Evolutionary conservation across 2,797 vertebrate genomes (phyloP), one percentile per base, ranked within the genome.

Genomic region (Sebastes jordani): DNA sequence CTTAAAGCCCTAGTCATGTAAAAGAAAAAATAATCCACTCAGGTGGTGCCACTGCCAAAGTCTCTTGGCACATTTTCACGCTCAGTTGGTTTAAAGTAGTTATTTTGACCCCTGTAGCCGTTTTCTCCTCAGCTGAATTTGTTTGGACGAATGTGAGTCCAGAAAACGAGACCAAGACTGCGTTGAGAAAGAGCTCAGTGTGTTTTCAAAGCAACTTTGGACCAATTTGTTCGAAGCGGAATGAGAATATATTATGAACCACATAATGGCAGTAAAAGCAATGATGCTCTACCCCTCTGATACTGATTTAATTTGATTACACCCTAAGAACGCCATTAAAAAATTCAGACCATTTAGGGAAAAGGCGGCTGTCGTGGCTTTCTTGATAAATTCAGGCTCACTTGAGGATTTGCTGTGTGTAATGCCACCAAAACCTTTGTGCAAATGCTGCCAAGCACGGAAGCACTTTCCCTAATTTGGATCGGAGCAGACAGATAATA

Each of bases 61-160:
- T 60, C 58, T 72, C 23, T 54, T 29, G 13, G 32, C 16, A 4
- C 11, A 63, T 65, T 82, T 71, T 63, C 13, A 77, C 4, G 2
- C 6, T 71, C 8, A 36, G 30, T 58, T 76, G 20, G 42, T 71
- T 63, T 38, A 3, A 67, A 70, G 32, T 52, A 18, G n/a, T 56
- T 68, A 30, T n/a, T 76, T 71, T 78, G 23, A 68, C 60, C 60
- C 23, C 54, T 36, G 0, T 14, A 68, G 36, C 38, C 22, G 46
- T 78, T 79, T 76, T 18, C 60, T 32, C 11, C 18, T 29, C n/a
- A 13, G 34, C 2, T 62, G 30, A 30, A 62, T 71, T 46, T 55
- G 25, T 58, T 68, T 78, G 46, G 3, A 85, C 13, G 27, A 71
- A 86, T 71, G 32, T 58, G 32, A 80, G 36, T 36, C 66, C 36